Evolutionary conservation across 1,140 invertebrate species (phyloP).

Genomic region (Meloidogyne hapla): DNA sequence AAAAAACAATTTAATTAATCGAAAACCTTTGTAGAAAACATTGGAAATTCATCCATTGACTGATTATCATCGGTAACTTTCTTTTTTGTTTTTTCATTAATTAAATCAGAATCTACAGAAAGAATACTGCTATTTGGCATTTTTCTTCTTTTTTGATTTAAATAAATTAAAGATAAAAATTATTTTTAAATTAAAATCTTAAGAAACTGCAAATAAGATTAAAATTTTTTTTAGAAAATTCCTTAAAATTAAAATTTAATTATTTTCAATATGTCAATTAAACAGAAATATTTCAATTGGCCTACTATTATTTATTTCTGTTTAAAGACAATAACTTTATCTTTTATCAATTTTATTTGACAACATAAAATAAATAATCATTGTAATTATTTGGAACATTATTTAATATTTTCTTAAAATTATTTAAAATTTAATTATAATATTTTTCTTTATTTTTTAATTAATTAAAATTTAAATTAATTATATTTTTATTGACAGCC

Average conservation of each 20-base stretch:
- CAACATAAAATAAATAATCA: background rate
- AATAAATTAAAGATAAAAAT: too few species aligned
- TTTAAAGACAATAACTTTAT: background rate
- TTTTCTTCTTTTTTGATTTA: background rate
- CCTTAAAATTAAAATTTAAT: too few species aligned
- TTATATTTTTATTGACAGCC: too few species aligned
- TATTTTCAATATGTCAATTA: background rate
- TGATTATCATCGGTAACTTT: conserved; percentile 10
- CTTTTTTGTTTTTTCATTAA: background rate
- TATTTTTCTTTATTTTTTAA: too few species aligned
- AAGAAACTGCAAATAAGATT: too few species aligned
- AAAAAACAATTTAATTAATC: background rate
- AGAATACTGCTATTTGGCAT: conserved; percentile 19
- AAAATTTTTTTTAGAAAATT: too few species aligned
- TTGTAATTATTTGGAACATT: too few species aligned
- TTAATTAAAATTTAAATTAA: too few species aligned
- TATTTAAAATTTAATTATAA: too few species aligned
- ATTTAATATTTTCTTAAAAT: too few species aligned
- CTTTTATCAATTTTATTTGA: background rate
- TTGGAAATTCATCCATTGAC: conserved; percentile 30
- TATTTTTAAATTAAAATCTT: too few species aligned
- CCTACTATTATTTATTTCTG: background rate
- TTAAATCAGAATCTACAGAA: conserved; percentile 11
- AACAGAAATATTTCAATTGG: background rate
- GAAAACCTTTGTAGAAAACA: conserved; percentile 30